Evolutionary conservation across 2,888 invertebrate genomes (phyloP).

Genomic region (Cephus pygmeus): DNA sequence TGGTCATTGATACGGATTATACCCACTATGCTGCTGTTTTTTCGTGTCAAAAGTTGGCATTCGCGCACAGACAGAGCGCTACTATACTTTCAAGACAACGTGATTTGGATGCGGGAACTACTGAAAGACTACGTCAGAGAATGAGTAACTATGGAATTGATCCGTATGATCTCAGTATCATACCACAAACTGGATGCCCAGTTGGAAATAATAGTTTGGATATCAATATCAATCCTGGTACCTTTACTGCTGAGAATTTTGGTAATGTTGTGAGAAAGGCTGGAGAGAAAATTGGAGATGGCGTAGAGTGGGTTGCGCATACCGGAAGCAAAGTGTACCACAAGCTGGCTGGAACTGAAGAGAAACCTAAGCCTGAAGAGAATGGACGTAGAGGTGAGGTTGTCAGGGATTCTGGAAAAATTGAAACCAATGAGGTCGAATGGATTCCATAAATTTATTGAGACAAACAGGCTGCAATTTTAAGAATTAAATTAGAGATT

Average conservation of each 20-base stretch:
- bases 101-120: constrained; percentile 76
- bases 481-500: background rate
- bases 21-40: constrained; percentile 80
- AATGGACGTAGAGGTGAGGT: background rate
- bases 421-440: constrained; percentile 61
- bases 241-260: constrained; percentile 79
- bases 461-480: constrained; percentile 7
- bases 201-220: constrained; percentile 70
- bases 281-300: constrained; percentile 78
- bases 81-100: constrained; percentile 83
- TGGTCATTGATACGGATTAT: constrained; percentile 81
- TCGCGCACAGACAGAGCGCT: constrained; percentile 81
- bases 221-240: constrained; percentile 80
- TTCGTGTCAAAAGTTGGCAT: constrained; percentile 81
- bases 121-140: constrained; percentile 78
- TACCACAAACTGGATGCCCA: constrained; percentile 79
- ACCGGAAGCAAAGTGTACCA: constrained; percentile 79
- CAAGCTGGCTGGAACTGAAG: constrained; percentile 67
- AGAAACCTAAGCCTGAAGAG: constrained; percentile 19
- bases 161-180: constrained; percentile 80
- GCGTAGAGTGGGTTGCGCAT: constrained; percentile 77
- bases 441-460: constrained; percentile 56
- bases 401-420: constrained; percentile 32
- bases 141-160: constrained; percentile 77
- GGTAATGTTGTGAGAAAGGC: constrained; percentile 79